A percentile compares a stretch with the other conserved stretches of the same genome.
Conservation (phyloP, 2,113 vertebrate genomes). For the Microtus pennsylvanicus region DNA sequence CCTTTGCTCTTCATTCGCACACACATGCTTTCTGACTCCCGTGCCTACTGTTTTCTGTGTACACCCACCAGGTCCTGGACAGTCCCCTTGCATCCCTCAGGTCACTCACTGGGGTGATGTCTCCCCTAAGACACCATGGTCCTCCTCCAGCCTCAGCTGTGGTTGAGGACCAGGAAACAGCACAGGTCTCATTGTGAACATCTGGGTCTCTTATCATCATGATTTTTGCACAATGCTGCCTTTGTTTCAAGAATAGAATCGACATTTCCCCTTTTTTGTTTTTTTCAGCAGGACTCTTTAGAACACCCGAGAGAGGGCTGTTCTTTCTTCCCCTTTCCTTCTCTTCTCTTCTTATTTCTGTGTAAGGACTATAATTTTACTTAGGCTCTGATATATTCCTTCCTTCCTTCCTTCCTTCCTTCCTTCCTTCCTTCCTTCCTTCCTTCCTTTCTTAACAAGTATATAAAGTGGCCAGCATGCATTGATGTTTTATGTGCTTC, state of each 20-base stretch:
- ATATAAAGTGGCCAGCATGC: background rate
- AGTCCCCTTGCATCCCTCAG: background rate
- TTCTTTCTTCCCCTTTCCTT: background rate
- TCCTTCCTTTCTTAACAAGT: background rate
- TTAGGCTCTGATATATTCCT: background rate
- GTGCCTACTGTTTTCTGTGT: background rate
- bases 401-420: background rate
- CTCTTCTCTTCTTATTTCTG: conserved; percentile 25
- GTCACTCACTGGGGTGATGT: background rate
- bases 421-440: background rate
- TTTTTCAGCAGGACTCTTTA: background rate
- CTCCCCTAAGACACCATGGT: background rate
- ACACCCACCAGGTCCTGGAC: too few species aligned
- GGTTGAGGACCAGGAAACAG: background rate
- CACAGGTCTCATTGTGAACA: background rate
- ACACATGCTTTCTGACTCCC: background rate
- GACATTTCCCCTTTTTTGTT: background rate
- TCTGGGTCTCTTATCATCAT: background rate
- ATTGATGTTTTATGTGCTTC: background rate
- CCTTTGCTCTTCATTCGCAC: background rate
- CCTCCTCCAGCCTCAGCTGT: background rate
- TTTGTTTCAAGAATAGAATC: conserved; percentile 50
- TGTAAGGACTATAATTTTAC: conserved; percentile 8
- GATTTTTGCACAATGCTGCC: background rate
- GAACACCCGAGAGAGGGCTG: background rate